Evolutionary conservation across 1,140 invertebrate genomes (phyloP).

Genomic region (Cotesia glomerata): DNA sequence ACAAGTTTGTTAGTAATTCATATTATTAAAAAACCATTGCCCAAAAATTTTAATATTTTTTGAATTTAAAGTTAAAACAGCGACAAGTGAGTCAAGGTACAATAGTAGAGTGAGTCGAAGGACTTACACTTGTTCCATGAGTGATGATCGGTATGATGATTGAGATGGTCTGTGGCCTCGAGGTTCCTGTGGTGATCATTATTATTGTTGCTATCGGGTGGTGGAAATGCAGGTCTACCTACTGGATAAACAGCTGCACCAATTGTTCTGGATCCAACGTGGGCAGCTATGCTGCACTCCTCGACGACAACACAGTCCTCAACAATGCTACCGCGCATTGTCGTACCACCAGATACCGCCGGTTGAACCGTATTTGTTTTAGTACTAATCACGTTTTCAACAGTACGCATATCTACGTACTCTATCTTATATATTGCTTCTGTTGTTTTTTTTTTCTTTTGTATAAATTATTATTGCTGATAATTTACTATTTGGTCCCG

Average conservation of each 20-base stretch:
- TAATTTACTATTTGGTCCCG: not conserved
- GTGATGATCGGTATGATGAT: slow-evolving; percentile 52
- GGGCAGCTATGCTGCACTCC: slow-evolving; percentile 30
- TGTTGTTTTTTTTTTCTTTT: slow-evolving; percentile 21
- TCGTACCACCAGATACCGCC: slow-evolving; percentile 38
- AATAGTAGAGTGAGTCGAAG: slow-evolving; percentile 1
- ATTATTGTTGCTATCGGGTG: slow-evolving; percentile 59
- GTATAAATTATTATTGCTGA: not conserved
- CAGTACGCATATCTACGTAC: slow-evolving; percentile 53
- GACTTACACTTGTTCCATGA: slow-evolving; percentile 60
- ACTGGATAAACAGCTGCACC: slow-evolving; percentile 15
- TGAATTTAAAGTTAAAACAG: too few species aligned
- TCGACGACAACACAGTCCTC: slow-evolving; percentile 23
- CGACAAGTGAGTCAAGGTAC: not conserved
- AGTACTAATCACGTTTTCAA: slow-evolving; percentile 52
- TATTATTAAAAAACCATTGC: too few species aligned
- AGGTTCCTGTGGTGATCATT: slow-evolving; percentile 59
- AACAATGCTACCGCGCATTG: slow-evolving; percentile 11
- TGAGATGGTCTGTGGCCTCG: slow-evolving; percentile 46
- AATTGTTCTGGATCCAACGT: slow-evolving; percentile 22
- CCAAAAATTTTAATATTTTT: not conserved
- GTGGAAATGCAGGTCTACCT: slow-evolving; percentile 31
- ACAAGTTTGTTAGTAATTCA: too few species aligned
- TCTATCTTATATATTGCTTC: slow-evolving; percentile 1
- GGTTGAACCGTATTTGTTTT: slow-evolving; percentile 47